Evolutionary conservation across 37 sponge, comb jelly and placozoan genomes (phyloP), one percentile per base, ranked within the genome.

Genomic region (Aphrocallistes beatrix): DNA sequence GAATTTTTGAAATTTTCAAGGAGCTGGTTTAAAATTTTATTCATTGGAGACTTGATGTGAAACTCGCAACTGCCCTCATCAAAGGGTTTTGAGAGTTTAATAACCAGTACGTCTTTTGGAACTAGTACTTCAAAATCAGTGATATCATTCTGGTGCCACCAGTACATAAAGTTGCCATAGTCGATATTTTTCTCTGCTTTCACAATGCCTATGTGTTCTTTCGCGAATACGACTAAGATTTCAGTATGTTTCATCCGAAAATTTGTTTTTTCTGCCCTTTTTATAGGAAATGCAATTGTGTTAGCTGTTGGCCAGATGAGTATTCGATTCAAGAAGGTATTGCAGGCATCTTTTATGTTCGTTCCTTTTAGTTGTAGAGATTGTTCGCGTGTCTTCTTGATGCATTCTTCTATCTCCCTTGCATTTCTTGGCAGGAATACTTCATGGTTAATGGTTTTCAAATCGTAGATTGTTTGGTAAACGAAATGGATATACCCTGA

Each of bases 221-320:
- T 60, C 75, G 75, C 75, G 75, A 60, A 60, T 60, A 60, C 75
- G 25, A 60, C n/a, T 28, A 60, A 30, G 21, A 60, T 25, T 19
- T 60, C 75, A 60, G 75, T 25, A 25, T 60, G 75, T 60, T 60
- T 60, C 28, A 8, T 60, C 25, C 10, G 75, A 6, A 60, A 6
- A 25, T 25, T 28, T 3, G 28, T 30, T 30, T 13, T 60, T 21
- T 30, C 75, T 8, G n/a, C n/a, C 3, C 75, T 19, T 60, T 60
- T 60, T 60, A 60, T 60, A 19, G 75, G 75, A 60, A 60, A 60
- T 21, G 75, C 75, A 30, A 60, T 21, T 60, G 75, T 60, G 75
- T 60, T 60, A 21, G 75, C 75, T 6, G 75, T 60, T 60, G 75
- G 75, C 75, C 75, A 60, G 8, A 60, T 30, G 8, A 30, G 28